These are phyloP conservation scores for Oreochromis grahami DNA, from an alignment of 2,797 vertebrate species.

Conservation along the genomic window DNA sequence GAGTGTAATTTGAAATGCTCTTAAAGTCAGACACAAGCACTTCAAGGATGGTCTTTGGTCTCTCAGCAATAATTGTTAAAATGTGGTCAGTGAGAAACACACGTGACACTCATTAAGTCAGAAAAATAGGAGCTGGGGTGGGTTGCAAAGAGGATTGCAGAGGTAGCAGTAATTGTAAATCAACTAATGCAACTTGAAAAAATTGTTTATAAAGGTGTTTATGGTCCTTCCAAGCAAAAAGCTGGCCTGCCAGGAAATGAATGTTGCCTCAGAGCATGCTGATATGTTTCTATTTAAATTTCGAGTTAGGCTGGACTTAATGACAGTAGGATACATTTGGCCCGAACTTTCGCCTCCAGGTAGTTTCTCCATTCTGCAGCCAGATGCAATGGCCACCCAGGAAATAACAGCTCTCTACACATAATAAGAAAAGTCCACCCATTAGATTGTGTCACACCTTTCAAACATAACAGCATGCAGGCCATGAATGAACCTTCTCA, in stretches of 20 bases:
- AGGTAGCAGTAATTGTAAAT: neutral
- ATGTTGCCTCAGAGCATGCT: neutral
- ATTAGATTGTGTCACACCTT: conserved; percentile 64
- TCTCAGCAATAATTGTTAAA: neutral
- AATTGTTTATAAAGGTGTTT: neutral
- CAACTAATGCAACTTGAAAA: neutral
- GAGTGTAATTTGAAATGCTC: neutral
- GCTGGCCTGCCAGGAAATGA: neutral
- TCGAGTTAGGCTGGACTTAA: neutral
- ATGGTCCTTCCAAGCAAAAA: neutral
- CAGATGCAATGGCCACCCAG: neutral
- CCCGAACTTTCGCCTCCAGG: neutral
- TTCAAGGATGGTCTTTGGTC: neutral
- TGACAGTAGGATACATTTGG: neutral
- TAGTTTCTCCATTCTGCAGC: neutral
- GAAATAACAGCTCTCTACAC: conserved; percentile 76
- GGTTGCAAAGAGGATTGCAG: neutral
- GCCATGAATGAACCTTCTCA: conserved; percentile 86
- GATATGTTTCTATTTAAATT: neutral
- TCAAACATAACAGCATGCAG: conserved; percentile 81
- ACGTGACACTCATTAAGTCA: neutral
- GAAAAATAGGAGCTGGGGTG: neutral
- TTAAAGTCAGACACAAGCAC: neutral
- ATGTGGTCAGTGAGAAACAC: neutral
- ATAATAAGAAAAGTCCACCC: conserved; percentile 77